Evolutionary conservation across 2,797 vertebrate genomes (phyloP), one percentile per base, ranked within the genome.

Genomic region (Enteromius anoplus): DNA sequence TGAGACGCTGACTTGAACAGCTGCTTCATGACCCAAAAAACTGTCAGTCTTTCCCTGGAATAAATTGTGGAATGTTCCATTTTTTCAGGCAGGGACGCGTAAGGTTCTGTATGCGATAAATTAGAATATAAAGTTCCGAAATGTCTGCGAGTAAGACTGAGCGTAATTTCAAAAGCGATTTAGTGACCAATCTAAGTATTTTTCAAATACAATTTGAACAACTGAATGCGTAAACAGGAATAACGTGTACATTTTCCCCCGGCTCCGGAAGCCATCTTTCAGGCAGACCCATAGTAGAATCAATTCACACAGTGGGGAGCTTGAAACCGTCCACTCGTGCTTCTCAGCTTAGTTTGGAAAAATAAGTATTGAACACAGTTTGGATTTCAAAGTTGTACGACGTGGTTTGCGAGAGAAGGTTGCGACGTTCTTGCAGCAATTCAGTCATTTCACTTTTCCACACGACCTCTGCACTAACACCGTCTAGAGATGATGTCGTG

Each of bases 11-110:
- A 91, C 91, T 92, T 89, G 86, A 96, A 95, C 94, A 95, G 95
- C 95, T 95, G 95, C 95, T 96, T 95, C 95, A 95, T 96, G 95
- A 96, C 95, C 95, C 95, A 96, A 96, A 96, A 96, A 96, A 96
- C 95, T 96, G 95, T 96, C 95, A 96, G 95, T 96, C 95, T 96
- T 96, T 96, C 94, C 95, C 95, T 94, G 95, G 95, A 96, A 96
- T 95, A 96, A 96, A 96, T 95, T 95, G 95, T 96, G 95, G 95
- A 95, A 93, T 91, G 91, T 91, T 94, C 93, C 93, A 96, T 26
- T 87, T 83, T 86, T 75, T 72, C 89, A 89, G 89, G 91, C 90
- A 91, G 89, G 91, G 86, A 82, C 64, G 34, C 15, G 2, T 11
- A 64, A 62, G 81, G n/a, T 32, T 26, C 37, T 40, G 12, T 17